These are phyloP conservation scores for Gallinago jamesoni DNA, from an alignment of 2,113 vertebrate species.

Conservation along the genomic window DNA sequence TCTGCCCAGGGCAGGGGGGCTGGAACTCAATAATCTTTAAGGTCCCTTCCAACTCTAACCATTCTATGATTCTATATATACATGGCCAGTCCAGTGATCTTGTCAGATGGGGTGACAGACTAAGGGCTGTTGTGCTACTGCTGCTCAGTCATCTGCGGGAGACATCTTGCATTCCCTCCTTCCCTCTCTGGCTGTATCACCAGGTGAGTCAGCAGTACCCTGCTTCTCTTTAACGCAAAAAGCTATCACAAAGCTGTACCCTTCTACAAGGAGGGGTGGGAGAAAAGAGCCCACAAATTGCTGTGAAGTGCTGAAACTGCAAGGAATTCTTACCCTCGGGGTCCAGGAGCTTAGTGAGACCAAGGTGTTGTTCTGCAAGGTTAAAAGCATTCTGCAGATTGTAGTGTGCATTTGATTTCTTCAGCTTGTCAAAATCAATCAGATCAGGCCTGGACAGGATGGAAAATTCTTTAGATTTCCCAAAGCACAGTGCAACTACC, in stretches of 20 bases:
- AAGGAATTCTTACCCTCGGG: conserved; percentile 85
- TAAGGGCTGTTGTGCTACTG: not conserved
- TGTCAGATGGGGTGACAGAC: not conserved
- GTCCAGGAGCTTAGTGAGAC: conserved; percentile 93
- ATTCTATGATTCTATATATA: not conserved
- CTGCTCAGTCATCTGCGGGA: not conserved
- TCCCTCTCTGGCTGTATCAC: not conserved
- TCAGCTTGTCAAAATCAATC: conserved; percentile 97
- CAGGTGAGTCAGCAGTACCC: not conserved
- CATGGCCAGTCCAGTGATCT: not conserved
- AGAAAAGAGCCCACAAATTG: not conserved
- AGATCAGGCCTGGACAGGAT: conserved; percentile 86
- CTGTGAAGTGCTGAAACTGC: not conserved
- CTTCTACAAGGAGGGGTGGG: not conserved
- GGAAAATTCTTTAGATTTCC: conserved; percentile 29
- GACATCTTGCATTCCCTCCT: not conserved
- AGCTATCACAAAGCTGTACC: not conserved
- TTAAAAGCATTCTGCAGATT: conserved; percentile 98
- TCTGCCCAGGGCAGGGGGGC: too few relatives aligned
- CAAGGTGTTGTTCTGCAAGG: conserved; percentile 95
- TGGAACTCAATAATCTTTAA: too few relatives aligned
- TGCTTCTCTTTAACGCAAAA: not conserved
- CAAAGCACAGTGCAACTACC: not conserved
- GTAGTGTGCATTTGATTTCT: conserved; percentile 98
- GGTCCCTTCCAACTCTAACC: too few relatives aligned